Conservation (phyloP, 2,797 vertebrate genomes). For the Chelonia mydas region DNA sequence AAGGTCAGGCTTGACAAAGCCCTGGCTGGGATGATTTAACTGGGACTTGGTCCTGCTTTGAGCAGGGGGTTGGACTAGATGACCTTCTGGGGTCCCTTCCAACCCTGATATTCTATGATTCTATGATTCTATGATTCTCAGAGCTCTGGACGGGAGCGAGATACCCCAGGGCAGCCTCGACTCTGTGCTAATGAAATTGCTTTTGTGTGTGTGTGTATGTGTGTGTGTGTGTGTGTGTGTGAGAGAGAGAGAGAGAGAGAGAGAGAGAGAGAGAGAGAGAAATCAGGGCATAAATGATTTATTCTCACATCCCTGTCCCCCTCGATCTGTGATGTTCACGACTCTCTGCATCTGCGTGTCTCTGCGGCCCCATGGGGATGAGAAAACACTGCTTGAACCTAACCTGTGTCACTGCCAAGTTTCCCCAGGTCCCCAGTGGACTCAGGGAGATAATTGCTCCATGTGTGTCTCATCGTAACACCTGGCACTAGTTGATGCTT, state of each 20-base stretch:
- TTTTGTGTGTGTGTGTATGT: background rate
- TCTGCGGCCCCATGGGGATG: background rate
- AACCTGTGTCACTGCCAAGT: background rate
- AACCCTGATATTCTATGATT: no score
- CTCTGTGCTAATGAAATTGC: background rate
- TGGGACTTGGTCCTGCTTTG: no score
- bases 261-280: no score
- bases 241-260: no score
- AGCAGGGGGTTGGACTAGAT: no score
- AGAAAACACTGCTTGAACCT: background rate
- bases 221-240: no score
- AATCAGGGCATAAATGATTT: background rate
- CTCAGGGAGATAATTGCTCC: background rate
- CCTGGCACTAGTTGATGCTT: background rate
- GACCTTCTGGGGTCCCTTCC: no score
- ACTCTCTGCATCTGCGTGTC: background rate
- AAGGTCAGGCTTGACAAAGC: no score
- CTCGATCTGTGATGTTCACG: background rate
- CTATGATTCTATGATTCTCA: no score
- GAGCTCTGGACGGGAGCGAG: fast-evolving
- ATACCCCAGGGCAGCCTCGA: fast-evolving
- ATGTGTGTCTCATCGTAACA: fast-evolving
- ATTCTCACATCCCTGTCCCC: background rate
- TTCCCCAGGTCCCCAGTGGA: background rate
- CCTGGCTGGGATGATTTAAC: no score